Base-by-base conservation (phyloP, 2,113 vertebrate species). In the Pungitius pungitius region DNA sequence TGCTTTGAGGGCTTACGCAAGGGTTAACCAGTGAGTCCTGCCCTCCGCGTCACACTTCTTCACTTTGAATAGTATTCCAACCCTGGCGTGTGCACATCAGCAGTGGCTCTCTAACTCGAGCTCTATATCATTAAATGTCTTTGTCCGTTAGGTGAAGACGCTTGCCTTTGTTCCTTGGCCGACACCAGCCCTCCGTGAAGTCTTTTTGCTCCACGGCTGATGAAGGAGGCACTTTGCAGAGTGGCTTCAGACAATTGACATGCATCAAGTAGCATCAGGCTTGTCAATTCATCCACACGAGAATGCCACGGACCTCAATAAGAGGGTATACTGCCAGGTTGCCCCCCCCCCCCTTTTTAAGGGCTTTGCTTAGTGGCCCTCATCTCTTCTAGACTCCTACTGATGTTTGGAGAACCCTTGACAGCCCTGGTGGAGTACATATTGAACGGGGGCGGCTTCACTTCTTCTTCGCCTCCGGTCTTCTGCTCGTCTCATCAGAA, bases 361-460 rank as follows among this genome's bases (percentile, higher is more conserved):
- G 54, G 73, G 51, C 61, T 66, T 69, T 33, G 67, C 77, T 72
- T 74, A 89, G 90, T 85, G 83, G 90, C 78, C 77, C 87, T 89
- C 65, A 62, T 85, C 76, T 55, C 73, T 73, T 71, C 42, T 49
- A 80, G 72, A 76, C 71, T 76, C 12, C 60, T 61, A 58, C 60
- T 49, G 73, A 76, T 61, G 64, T 87, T 87, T 92, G 65, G 63
- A 92, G 88, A 86, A 85, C 89, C 71, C 92, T 93, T 87, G 80
- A 90, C 52, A 20, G 68, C 64, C 77, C 69, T 69, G 15, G 60
- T 7, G 0, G 77, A 86, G 82, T 75, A 62, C 35, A 54, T 33
- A 47, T 49, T 76, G 58, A 67, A 82, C 73, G 80, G 81, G 63
- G 64, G 81, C 60, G 64, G 10, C 72, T 62, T 80, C 77, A 79